Evolutionary conservation across 2,113 vertebrate species (phyloP).

Genomic region (Sphyrna mokarran): DNA sequence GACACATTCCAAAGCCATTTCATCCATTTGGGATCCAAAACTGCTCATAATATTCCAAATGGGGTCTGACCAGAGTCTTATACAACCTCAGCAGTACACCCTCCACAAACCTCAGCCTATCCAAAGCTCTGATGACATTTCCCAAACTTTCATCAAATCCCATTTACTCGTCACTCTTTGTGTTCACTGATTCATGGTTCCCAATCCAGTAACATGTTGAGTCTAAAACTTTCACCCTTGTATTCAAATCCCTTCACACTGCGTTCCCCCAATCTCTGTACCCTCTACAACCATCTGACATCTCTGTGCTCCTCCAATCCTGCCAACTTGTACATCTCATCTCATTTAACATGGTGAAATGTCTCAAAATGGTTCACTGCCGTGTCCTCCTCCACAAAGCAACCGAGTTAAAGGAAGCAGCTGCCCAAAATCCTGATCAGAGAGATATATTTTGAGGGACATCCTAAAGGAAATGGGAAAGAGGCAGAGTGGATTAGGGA

Average conservation of each 20-base stretch:
- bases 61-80: no score
- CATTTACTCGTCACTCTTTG: background rate
- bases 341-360: background rate
- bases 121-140: background rate
- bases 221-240: background rate
- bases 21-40: no score
- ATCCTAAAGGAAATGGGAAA: background rate
- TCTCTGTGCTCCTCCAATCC: background rate
- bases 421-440: background rate
- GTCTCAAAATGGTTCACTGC: background rate
- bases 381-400: background rate
- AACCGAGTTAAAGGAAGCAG: background rate
- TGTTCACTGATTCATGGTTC: background rate
- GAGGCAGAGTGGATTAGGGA: no score
- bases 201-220: background rate
- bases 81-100: no score
- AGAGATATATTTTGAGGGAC: background rate
- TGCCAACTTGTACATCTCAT: background rate
- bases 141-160: background rate
- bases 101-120: background rate
- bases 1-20: no score
- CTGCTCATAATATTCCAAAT: no score
- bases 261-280: background rate
- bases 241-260: background rate
- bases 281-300: background rate